These are phyloP conservation scores for Champsocephalus esox DNA, from an alignment of 2,797 vertebrate genomes.

Conservation along the genomic window DNA sequence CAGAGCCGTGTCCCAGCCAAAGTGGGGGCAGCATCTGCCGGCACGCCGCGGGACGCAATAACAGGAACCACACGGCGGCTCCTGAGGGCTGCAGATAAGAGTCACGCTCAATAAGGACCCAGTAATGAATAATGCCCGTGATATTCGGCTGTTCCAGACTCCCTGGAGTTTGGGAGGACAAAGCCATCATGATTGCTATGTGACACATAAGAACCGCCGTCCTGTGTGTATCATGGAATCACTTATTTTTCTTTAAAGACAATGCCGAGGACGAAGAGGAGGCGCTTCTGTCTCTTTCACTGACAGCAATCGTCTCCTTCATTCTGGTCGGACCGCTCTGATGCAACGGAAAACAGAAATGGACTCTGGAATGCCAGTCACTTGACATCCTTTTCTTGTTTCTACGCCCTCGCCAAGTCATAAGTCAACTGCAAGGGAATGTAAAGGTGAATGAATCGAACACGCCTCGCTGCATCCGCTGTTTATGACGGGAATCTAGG, in stretches of 20 bases:
- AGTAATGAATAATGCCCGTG: slow-evolving; percentile 44
- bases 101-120: slow-evolving; percentile 60
- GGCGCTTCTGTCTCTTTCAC: slow-evolving; percentile 30
- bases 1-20: slow-evolving; percentile 29
- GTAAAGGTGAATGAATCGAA: slow-evolving; percentile 28
- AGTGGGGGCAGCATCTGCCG: slow-evolving; percentile 59
- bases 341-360: slow-evolving; percentile 58
- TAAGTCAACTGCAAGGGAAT: slow-evolving; percentile 16
- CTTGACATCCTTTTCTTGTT: slow-evolving; percentile 17
- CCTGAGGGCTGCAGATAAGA: slow-evolving; percentile 93
- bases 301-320: slow-evolving; percentile 24
- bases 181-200: not conserved
- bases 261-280: slow-evolving; percentile 18
- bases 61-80: slow-evolving; percentile 92
- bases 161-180: slow-evolving; percentile 34
- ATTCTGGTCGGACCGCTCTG: slow-evolving; percentile 22
- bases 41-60: slow-evolving; percentile 83
- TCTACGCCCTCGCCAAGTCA: slow-evolving; percentile 1
- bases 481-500: slow-evolving; percentile 16
- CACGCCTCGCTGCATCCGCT: rapidly evolving
- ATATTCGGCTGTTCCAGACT: slow-evolving; percentile 21
- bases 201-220: slow-evolving; percentile 5
- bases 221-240: slow-evolving; percentile 1
- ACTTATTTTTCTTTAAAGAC: slow-evolving; percentile 4
- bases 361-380: slow-evolving; percentile 56